Evolutionary conservation across 37 sponge, comb jelly and placozoan species (phyloP).

Genomic region (Beroe ovata): DNA sequence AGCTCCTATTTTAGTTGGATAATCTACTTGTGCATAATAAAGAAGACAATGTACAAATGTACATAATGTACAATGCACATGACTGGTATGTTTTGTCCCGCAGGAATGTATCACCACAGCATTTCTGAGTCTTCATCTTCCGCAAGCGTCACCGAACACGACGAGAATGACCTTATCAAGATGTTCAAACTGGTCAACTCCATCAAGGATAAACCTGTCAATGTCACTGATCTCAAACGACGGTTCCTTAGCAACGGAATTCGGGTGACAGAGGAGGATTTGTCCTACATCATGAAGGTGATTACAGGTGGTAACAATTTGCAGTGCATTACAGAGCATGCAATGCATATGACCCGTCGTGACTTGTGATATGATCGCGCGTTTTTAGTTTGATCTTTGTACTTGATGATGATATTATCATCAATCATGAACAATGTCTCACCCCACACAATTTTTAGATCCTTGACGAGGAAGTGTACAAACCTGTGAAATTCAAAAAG

Average conservation of each 20-base stretch:
- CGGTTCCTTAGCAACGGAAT: conserved; percentile 63
- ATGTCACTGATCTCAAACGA: conserved; percentile 8
- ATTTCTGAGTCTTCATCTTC: conserved; percentile 9
- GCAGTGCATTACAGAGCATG: no score
- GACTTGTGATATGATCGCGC: no score
- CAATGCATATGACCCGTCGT: no score
- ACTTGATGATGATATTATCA: no score
- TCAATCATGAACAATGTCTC: no score
- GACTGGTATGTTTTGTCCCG: no score
- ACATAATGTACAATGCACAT: no score
- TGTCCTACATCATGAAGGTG: conserved; percentile 32
- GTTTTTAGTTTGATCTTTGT: no score
- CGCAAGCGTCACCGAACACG: not conserved
- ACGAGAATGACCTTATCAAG: conserved; percentile 42
- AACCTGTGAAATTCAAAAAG: conserved; percentile 65
- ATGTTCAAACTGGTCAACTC: conserved; percentile 66
- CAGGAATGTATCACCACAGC: conserved; percentile 54
- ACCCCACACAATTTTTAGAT: not conserved
- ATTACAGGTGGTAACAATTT: no score
- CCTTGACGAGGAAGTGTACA: conserved; percentile 47
- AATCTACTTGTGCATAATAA: no score
- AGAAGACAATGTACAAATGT: no score
- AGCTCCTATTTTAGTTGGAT: no score
- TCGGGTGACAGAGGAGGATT: not conserved
- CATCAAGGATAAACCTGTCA: not conserved